These are phyloP conservation scores for Epinephelus malabaricus DNA, from an alignment of 2,797 vertebrate genomes.

Conservation along the genomic window DNA sequence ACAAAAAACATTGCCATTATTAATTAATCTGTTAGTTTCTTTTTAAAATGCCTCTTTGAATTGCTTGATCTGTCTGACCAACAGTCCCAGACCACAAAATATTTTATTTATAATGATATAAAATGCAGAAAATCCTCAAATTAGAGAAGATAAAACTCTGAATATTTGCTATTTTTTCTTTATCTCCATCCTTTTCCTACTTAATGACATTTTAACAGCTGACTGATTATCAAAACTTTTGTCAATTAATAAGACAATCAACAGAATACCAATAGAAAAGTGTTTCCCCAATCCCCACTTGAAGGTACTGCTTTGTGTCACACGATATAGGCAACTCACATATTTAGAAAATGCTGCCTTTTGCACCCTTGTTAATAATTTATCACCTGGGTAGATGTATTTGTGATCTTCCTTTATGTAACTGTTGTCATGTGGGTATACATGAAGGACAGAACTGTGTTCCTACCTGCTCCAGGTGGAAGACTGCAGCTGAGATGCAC, in stretches of 20 bases:
- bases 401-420: background rate
- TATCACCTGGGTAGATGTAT: background rate
- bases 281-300: too few relatives aligned
- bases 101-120: background rate
- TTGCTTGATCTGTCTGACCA: background rate
- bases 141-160: too few relatives aligned
- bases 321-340: too few relatives aligned
- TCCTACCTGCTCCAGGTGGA: constrained; percentile 94
- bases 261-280: too few relatives aligned
- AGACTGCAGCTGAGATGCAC: constrained; percentile 96
- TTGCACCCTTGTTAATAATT: background rate
- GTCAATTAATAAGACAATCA: background rate
- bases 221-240: background rate
- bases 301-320: background rate
- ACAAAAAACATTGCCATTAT: background rate
- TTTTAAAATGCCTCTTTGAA: background rate
- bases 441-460: background rate
- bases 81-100: background rate
- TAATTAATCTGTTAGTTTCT: background rate
- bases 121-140: background rate
- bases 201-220: background rate
- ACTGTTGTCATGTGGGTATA: background rate
- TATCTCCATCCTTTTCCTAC: too few relatives aligned
- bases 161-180: too few relatives aligned
- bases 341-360: background rate